Conservation (phyloP, 2,888 invertebrate species). For the Dryobotodes eremita region DNA sequence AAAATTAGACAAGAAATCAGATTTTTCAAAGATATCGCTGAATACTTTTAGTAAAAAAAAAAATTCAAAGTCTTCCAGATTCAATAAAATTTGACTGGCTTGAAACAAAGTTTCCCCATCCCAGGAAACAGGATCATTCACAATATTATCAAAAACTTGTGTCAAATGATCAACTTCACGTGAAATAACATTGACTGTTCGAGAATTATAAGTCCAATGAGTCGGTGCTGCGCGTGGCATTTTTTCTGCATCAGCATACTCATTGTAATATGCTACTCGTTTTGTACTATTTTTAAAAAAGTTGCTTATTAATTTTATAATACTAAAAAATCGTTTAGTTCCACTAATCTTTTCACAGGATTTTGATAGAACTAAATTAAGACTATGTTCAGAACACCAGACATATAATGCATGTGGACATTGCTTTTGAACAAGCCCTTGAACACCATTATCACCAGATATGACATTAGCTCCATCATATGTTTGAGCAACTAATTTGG, state of each 20-base stretch:
- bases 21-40: not conserved
- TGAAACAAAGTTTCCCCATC: not conserved
- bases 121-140: not conserved
- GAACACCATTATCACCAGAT: not conserved
- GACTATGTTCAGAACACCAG: not conserved
- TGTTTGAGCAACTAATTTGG: not conserved
- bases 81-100: not conserved
- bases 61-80: not conserved
- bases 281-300: not conserved
- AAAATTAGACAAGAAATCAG: not conserved
- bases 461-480: not conserved
- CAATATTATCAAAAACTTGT: not conserved
- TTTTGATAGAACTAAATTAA: not conserved
- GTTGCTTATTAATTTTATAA: not conserved
- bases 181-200: not conserved
- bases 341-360: not conserved
- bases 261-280: not conserved
- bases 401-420: slow-evolving; percentile 1
- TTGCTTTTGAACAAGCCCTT: not conserved
- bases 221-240: not conserved
- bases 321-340: not conserved
- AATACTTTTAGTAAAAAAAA: not conserved
- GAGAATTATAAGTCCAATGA: not conserved
- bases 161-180: not conserved
- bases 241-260: not conserved